Percentiles rank a stretch among this genome's conserved stretches.
Evolutionary conservation across 2,888 invertebrate genomes (phyloP).

Genomic region (Sepiola atlantica): DNA sequence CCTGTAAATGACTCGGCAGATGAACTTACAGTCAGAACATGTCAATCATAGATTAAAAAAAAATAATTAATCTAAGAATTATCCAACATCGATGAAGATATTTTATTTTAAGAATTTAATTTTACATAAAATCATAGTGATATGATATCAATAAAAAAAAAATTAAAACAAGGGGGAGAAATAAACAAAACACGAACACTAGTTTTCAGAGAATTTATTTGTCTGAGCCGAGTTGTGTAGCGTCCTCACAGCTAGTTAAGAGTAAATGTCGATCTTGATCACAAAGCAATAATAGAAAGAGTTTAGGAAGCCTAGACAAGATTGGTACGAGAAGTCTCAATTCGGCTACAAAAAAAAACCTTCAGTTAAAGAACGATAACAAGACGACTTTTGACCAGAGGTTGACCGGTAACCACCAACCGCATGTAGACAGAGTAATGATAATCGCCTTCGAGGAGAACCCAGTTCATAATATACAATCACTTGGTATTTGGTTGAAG

Average conservation of each 20-base stretch:
- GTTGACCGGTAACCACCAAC: not conserved
- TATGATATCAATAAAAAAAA: no score
- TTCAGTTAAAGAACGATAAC: not conserved
- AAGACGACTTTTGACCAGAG: not conserved
- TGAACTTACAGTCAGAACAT: no score
- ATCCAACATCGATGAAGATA: no score
- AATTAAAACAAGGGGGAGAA: not conserved
- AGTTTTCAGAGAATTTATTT: not conserved
- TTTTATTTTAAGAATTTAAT: no score
- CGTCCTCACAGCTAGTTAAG: not conserved
- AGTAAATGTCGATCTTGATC: not conserved
- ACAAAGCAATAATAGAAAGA: not conserved
- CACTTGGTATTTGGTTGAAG: not conserved
- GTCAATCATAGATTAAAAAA: no score
- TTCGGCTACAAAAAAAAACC: not conserved
- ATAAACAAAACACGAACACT: not conserved
- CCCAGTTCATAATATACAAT: slow-evolving; percentile 8
- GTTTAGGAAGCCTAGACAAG: not conserved
- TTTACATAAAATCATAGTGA: no score
- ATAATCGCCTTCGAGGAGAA: not conserved
- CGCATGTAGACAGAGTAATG: not conserved
- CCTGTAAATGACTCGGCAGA: no score
- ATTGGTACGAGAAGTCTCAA: not conserved
- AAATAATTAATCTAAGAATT: no score
- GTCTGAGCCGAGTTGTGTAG: not conserved